Conservation (phyloP, 2,888 invertebrate species). For the Fragum fragum region DNA sequence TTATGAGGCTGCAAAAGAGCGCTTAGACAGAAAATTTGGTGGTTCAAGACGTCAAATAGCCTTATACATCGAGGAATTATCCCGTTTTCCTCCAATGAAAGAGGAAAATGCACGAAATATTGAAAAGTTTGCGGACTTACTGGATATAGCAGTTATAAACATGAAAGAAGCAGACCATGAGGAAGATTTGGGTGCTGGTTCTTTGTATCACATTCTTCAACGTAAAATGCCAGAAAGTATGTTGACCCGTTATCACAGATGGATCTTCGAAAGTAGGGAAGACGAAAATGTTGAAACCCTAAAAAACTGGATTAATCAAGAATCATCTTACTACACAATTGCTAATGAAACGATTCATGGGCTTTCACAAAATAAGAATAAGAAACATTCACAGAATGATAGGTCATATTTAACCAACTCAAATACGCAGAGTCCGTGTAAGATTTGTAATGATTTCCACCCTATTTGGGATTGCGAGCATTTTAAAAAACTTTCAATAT, state of each 20-base stretch:
- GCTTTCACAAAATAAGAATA: too few species aligned
- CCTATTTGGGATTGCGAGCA: slow-evolving; percentile 41
- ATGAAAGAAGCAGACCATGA: slow-evolving; percentile 17
- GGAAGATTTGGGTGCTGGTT: slow-evolving; percentile 5
- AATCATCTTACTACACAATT: too few species aligned
- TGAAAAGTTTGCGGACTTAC: not conserved
- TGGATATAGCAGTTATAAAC: slow-evolving; percentile 10
- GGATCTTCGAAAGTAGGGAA: slow-evolving; percentile 37
- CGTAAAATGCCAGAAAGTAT: slow-evolving; percentile 39
- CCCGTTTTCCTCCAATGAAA: slow-evolving; percentile 6
- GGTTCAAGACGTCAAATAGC: not conserved
- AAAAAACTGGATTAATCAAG: not conserved
- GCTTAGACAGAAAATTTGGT: slow-evolving; percentile 10
- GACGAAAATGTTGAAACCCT: slow-evolving; percentile 25
- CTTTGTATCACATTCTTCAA: slow-evolving; percentile 8
- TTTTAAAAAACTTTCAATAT: slow-evolving; percentile 1
- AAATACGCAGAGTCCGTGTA: slow-evolving; percentile 23
- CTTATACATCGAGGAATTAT: slow-evolving; percentile 1
- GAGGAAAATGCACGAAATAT: not conserved
- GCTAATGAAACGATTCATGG: too few species aligned
- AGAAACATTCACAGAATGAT: too few species aligned
- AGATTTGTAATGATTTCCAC: slow-evolving; percentile 24
- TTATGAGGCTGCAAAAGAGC: slow-evolving; percentile 14
- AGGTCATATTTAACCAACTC: not conserved
- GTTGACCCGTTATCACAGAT: slow-evolving; percentile 40